A percentile compares a stretch with the other conserved stretches of the same genome.
These are phyloP conservation scores for Hippopotamyrus pictus DNA, from an alignment of 2,797 vertebrate species.

Conservation along the genomic window DNA sequence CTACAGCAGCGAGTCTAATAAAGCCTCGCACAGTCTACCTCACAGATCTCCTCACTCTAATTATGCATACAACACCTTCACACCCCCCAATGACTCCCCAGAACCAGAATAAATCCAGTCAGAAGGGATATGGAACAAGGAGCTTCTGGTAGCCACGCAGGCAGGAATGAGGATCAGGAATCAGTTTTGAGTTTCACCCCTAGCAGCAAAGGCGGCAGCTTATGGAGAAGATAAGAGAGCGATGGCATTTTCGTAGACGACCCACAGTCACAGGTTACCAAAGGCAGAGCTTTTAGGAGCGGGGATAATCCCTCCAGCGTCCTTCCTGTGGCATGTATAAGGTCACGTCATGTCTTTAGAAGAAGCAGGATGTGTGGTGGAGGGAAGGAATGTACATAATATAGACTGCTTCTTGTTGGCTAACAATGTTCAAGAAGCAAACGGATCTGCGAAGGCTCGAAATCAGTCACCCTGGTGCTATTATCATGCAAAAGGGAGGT, in stretches of 20 bases:
- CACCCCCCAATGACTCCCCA: not conserved
- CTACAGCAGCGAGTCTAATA: constrained; percentile 47
- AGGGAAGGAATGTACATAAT: not conserved
- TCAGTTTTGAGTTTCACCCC: not conserved
- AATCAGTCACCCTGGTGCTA: not conserved
- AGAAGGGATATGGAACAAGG: not conserved
- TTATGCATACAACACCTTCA: constrained; percentile 60
- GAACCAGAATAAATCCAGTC: not conserved
- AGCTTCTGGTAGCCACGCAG: not conserved
- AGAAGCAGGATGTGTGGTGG: not conserved
- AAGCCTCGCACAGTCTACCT: constrained; percentile 56
- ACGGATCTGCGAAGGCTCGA: not conserved
- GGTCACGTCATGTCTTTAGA: not conserved
- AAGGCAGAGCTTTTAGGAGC: not conserved
- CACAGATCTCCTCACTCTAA: constrained; percentile 65
- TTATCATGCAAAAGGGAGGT: not conserved
- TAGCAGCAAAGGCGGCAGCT: not conserved
- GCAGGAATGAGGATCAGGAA: not conserved
- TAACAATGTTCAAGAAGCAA: not conserved
- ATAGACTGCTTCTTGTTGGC: not conserved
- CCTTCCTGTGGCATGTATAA: not conserved
- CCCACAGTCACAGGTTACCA: not conserved
- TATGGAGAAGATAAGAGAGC: not conserved
- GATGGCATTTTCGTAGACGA: not conserved
- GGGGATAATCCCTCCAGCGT: not conserved